These are phyloP conservation scores for Melipona quadrifasciata DNA, from an alignment of 1,140 invertebrate species.

Conservation along the genomic window DNA sequence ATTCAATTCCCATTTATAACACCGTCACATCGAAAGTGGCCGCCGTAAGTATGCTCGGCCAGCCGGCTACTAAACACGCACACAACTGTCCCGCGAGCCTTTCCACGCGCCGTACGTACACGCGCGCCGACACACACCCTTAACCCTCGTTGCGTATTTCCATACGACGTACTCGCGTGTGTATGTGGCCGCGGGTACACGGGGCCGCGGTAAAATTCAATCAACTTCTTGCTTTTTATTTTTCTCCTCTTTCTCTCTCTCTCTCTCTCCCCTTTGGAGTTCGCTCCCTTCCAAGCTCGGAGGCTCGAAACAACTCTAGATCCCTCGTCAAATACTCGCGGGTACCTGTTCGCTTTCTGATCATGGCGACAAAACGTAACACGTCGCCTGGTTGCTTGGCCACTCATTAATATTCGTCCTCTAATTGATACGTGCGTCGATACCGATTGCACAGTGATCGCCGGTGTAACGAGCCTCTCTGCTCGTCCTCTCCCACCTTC, in stretches of 20 bases:
- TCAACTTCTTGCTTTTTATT: conserved; percentile 68
- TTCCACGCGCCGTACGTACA: not conserved
- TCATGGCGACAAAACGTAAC: conserved; percentile 14
- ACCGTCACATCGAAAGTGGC: conserved; percentile 70
- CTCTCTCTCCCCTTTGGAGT: not conserved
- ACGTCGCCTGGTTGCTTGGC: conserved; percentile 28
- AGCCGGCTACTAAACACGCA: conserved; percentile 62
- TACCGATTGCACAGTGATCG: conserved; percentile 44
- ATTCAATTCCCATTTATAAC: conserved; percentile 78
- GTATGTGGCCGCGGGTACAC: conserved; percentile 38
- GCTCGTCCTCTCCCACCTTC: not conserved
- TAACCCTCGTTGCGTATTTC: not conserved
- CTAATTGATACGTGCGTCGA: conserved; percentile 68
- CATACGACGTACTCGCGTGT: not conserved
- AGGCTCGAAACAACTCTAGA: conserved; percentile 56
- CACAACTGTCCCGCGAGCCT: conserved; percentile 13
- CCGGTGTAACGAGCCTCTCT: not conserved
- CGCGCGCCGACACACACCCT: conserved; percentile 32
- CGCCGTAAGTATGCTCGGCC: conserved; percentile 63
- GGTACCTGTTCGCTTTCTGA: conserved; percentile 32
- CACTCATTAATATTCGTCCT: conserved; percentile 69
- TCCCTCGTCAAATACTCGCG: conserved; percentile 68
- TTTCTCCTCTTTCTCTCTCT: conserved; percentile 24
- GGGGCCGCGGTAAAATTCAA: conserved; percentile 67
- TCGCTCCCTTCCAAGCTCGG: not conserved